Conservation (phyloP, 2,888 invertebrate genomes). For the Ischnus inquisitorius region DNA sequence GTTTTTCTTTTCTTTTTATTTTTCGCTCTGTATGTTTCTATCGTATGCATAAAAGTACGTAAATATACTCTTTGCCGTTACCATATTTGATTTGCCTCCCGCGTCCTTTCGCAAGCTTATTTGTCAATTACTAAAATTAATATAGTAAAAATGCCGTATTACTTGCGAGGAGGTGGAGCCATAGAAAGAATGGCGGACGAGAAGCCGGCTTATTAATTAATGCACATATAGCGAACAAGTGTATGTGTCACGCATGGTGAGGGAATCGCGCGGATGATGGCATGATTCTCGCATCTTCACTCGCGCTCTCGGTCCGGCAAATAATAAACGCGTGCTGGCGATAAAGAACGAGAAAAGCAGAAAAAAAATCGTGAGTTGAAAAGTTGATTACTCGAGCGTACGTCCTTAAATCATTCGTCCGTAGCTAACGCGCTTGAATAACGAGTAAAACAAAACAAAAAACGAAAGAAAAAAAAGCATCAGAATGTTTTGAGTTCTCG, state of each 20-base stretch:
- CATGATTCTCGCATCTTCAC: slow-evolving; percentile 1
- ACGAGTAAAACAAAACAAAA: neutral
- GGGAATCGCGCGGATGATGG: neutral
- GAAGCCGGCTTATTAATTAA: slow-evolving; percentile 38
- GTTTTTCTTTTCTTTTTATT: no score
- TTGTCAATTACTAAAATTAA: slow-evolving; percentile 8
- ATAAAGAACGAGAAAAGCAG: slow-evolving; percentile 23
- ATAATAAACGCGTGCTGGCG: slow-evolving; percentile 1
- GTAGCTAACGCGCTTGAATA: slow-evolving; percentile 52
- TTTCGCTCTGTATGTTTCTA: neutral
- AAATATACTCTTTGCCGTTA: no score
- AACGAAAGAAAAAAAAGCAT: neutral
- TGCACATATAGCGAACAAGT: slow-evolving; percentile 12
- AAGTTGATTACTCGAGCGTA: slow-evolving; percentile 62
- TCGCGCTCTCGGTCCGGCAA: neutral
- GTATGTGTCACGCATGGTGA: neutral
- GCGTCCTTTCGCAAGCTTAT: neutral
- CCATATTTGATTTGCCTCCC: neutral
- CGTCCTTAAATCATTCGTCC: slow-evolving; percentile 37
- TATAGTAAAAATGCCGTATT: neutral
- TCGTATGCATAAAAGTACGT: slow-evolving; percentile 2
- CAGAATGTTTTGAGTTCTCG: neutral
- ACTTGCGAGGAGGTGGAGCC: neutral
- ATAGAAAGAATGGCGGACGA: neutral
- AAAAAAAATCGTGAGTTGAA: slow-evolving; percentile 46